Base-by-base conservation (phyloP, 2,113 vertebrate genomes). In the Loxodonta africana region DNA sequence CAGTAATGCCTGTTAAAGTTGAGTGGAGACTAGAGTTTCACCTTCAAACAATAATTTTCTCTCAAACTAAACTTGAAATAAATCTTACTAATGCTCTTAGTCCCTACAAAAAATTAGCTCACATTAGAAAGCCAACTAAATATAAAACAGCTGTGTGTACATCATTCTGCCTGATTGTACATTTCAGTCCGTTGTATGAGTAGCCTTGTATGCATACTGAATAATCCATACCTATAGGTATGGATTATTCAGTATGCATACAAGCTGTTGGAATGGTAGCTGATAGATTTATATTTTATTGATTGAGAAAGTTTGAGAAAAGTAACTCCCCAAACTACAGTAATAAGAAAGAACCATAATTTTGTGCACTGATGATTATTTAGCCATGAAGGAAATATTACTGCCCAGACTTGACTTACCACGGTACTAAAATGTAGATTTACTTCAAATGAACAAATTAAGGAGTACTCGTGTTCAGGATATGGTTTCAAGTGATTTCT, bases 71-170 rank as follows among this genome's bases (percentile, higher is more conserved):
- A 96, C 84, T 86, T 89, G 95, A 97, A 97, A 97, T 96, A 97
- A 97, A 97, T 97, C 96, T 97, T 96, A 73, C 74, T 94, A 97
- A 97, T 93, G 85, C 46, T 78, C 33, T 97, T 73, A 88, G 73
- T 90, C 90, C 73, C 48, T 93, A 95, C 87, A 83, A 97, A 88
- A 96, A 95, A 88, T 96, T 98, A 97, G 83, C 69, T 95, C 83
- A 89, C 88, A 94, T 96, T 96, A 96, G 82, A 96, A 97, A 97
- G 18, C 78, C 73, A 96, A 78, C 94, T 95, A 95, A 97, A 91
- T 96, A 96, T 97, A 97, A 97, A 97, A 95, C 95, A 98, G 90
- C 92, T 96, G 88, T 97, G 96, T 95, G 90, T 28, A 97, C 48
- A 95, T 97, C 93, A 94, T 96, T 97, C 85, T 93, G 90, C 92